Conservation (phyloP, 2,888 invertebrate species). For the Parnassius mnemosyne region DNA sequence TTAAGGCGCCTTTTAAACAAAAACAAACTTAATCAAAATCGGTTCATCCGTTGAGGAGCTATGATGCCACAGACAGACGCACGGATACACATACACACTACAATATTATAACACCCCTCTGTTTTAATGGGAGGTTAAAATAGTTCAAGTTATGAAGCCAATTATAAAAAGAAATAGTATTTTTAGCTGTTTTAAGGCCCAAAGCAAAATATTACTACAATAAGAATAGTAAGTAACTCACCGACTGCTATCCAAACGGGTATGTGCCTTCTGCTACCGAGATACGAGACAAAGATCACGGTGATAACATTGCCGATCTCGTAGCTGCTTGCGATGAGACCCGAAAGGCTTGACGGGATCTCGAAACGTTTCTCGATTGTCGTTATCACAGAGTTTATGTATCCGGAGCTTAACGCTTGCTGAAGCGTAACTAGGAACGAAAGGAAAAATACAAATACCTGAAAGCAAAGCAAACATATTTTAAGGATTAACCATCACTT, state of each 20-base stretch:
- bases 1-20: no score
- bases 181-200: background rate
- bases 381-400: constrained; percentile 97
- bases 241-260: constrained; percentile 97
- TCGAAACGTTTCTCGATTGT: constrained; percentile 97
- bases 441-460: constrained; percentile 93
- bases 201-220: background rate
- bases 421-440: constrained; percentile 94
- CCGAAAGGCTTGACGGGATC: constrained; percentile 95
- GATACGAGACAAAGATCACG: constrained; percentile 96
- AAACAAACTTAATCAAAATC: no score
- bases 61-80: no score
- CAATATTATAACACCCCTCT: no score
- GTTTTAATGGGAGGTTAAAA: no score
- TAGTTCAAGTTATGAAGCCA: no score
- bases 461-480: constrained; percentile 48
- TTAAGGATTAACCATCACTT: background rate
- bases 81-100: no score
- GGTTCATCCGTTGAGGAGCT: no score
- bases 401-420: constrained; percentile 94
- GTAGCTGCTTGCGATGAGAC: constrained; percentile 95
- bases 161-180: background rate
- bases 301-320: constrained; percentile 97
- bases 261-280: constrained; percentile 94
- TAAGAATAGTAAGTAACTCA: constrained; percentile 52